phyloP scores from a whole-genome alignment of 2,113 vertebrate genomes.

The Chionis minor region DNA sequence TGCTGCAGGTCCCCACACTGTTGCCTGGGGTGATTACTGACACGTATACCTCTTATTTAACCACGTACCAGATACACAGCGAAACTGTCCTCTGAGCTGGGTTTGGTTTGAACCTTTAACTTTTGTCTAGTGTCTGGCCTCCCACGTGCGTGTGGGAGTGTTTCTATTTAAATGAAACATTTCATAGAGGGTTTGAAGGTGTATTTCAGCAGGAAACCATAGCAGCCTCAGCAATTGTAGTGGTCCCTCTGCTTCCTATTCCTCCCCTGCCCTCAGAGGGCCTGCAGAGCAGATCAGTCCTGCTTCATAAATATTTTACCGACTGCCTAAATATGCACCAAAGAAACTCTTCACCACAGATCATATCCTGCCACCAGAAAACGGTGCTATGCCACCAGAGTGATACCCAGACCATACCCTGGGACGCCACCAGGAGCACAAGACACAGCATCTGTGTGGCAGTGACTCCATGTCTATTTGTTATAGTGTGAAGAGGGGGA shows the following conservation, averaged over 20 bases:
- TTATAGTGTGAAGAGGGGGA: rapidly evolving
- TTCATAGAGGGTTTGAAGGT: background rate
- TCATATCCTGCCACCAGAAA: background rate
- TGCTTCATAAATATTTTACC: background rate
- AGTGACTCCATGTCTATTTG: background rate
- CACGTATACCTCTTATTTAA: background rate
- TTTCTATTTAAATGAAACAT: background rate
- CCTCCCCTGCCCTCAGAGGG: background rate
- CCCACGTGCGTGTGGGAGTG: rapidly evolving
- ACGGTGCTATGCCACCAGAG: background rate
- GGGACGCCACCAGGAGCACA: background rate
- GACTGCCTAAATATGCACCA: background rate
- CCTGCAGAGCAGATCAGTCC: rapidly evolving
- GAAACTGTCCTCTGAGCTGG: background rate
- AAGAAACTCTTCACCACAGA: background rate
- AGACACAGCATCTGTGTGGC: background rate
- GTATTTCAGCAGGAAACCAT: background rate
- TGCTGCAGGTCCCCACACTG: background rate
- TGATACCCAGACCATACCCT: background rate
- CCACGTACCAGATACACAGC: background rate
- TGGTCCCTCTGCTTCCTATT: background rate
- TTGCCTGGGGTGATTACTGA: background rate
- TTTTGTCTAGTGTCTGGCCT: background rate
- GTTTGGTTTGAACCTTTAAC: background rate
- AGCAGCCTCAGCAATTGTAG: background rate